Percentiles rank a stretch among this genome's conserved stretches.
phyloP scores from a whole-genome alignment of 1,140 invertebrate species.

The Leptinotarsa texana region DNA sequence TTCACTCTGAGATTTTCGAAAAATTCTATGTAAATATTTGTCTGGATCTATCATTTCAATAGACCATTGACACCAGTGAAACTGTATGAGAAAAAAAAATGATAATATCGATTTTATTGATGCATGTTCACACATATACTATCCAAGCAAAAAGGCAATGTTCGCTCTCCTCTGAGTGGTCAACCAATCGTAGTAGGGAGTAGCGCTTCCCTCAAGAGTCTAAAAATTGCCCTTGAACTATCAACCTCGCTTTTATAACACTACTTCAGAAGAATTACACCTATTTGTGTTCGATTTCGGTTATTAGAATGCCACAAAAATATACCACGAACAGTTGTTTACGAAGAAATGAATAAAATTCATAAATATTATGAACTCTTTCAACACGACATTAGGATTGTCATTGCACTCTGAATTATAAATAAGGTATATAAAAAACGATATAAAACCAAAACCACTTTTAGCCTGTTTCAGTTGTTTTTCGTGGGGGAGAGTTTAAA shows the following conservation, averaged over 20 bases:
- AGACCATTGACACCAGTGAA: no score
- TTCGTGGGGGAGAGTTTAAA: conserved; percentile 4
- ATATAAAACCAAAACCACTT: conserved; percentile 3
- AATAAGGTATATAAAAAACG: conserved; percentile 12
- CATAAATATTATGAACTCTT: conserved; percentile 2
- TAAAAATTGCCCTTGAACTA: not conserved
- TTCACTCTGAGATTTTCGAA: no score
- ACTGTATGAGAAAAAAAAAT: no score
- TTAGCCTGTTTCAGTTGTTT: not conserved
- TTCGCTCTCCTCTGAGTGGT: no score
- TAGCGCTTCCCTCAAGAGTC: no score
- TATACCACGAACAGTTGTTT: conserved; percentile 12
- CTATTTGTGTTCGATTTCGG: not conserved
- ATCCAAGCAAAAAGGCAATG: no score
- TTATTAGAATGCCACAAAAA: not conserved
- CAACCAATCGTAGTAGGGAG: no score
- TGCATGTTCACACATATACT: no score
- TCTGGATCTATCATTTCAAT: no score
- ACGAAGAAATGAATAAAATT: not conserved
- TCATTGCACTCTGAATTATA: conserved; percentile 22
- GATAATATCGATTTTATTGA: no score
- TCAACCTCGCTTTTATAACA: not conserved
- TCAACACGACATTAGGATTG: not conserved
- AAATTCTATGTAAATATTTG: no score
- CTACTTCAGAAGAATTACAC: not conserved